phyloP scores from a whole-genome alignment of 2,797 vertebrate genomes.

The Sebastes miniatus region DNA sequence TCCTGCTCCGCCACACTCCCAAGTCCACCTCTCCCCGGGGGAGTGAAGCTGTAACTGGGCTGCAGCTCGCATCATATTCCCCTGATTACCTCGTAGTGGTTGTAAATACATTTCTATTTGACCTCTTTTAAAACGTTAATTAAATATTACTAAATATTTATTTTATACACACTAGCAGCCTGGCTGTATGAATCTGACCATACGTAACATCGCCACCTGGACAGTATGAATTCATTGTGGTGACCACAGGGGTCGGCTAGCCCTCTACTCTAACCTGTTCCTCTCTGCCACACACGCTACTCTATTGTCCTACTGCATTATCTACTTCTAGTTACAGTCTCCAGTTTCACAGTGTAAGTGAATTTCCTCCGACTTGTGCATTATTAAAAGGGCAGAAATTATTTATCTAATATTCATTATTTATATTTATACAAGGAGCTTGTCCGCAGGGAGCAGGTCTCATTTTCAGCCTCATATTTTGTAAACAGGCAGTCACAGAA shows the following conservation, averaged over 20 bases:
- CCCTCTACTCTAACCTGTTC: slow-evolving; percentile 1
- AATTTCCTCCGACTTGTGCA: slow-evolving; percentile 77
- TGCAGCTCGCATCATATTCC: background rate
- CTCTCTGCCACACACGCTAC: slow-evolving; percentile 10
- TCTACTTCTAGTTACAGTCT: slow-evolving; percentile 69
- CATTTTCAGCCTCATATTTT: slow-evolving; percentile 87
- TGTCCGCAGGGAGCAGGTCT: slow-evolving; percentile 86
- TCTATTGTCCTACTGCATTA: slow-evolving; percentile 71
- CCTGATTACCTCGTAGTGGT: background rate
- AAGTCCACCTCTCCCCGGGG: slow-evolving; percentile 30
- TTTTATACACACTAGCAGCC: background rate
- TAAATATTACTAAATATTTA: slow-evolving; percentile 22
- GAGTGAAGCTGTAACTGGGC: background rate
- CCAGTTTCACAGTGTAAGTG: slow-evolving; percentile 78
- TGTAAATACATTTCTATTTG: slow-evolving; percentile 40
- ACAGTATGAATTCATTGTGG: background rate
- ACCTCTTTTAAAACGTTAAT: slow-evolving; percentile 33
- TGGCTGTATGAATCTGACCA: background rate
- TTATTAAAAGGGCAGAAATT: slow-evolving; percentile 84
- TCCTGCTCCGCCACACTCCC: slow-evolving; percentile 11
- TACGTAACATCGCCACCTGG: background rate
- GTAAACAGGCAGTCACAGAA: slow-evolving; percentile 85
- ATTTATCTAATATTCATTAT: slow-evolving; percentile 89
- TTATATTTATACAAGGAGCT: slow-evolving; percentile 87
- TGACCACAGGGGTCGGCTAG: slow-evolving; percentile 38